Conservation (phyloP, 2,113 vertebrate species). For the Catharus minimus region DNA sequence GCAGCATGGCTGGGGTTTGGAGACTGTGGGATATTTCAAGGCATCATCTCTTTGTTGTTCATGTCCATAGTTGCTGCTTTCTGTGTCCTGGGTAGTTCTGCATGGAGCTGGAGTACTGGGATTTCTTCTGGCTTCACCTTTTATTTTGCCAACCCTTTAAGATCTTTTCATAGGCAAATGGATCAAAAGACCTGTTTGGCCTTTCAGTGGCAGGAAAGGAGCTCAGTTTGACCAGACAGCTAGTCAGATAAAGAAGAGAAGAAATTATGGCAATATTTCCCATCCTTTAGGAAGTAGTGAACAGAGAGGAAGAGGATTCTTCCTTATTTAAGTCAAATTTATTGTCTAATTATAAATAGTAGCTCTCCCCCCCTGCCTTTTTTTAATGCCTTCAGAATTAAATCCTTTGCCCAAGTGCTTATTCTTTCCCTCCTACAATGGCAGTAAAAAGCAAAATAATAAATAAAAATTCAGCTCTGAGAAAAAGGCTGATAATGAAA, state of each 20-base stretch:
- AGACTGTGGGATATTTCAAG: not conserved
- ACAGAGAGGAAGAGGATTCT: not conserved
- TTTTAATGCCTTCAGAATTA: not conserved
- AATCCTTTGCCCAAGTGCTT: not conserved
- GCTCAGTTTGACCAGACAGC: not conserved
- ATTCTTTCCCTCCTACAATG: not conserved
- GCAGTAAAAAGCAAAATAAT: conserved; percentile 2
- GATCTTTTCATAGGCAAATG: not conserved
- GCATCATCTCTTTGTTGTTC: not conserved
- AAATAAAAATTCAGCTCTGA: not conserved
- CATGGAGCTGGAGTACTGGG: not conserved
- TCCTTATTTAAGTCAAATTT: not conserved
- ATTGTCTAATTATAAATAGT: not conserved
- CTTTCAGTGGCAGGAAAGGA: not conserved
- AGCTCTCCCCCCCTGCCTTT: fast-evolving
- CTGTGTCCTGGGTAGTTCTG: not conserved
- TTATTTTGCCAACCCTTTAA: not conserved
- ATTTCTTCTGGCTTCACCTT: not conserved
- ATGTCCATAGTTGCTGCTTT: not conserved
- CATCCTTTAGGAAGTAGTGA: not conserved
- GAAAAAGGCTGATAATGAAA: not conserved
- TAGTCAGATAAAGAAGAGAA: not conserved
- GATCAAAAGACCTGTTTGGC: not conserved
- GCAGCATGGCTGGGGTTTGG: not conserved
- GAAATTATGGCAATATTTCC: not conserved